Percentiles rank a stretch among this genome's conserved stretches.
Conservation (phyloP, 2,797 vertebrate species). For the Loriculus beryllinus region DNA sequence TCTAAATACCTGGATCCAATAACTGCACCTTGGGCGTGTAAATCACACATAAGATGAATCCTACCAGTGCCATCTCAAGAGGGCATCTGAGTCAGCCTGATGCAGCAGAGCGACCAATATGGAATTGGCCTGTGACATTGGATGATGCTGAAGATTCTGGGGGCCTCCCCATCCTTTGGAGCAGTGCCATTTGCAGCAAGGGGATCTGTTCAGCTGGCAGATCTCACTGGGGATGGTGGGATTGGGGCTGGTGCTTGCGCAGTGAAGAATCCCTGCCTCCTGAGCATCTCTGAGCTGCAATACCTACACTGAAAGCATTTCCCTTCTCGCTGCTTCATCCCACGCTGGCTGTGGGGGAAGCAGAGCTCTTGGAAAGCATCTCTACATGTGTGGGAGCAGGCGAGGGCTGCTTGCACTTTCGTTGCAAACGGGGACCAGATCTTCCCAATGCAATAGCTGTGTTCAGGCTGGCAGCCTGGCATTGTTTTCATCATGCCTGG, state of each 20-base stretch:
- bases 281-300: not conserved
- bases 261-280: not conserved
- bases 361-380: slow-evolving; percentile 20
- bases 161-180: not conserved
- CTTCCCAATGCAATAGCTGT: not conserved
- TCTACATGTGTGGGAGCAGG: not conserved
- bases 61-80: not conserved
- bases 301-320: not conserved
- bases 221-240: not conserved
- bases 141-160: not conserved
- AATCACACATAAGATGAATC: not conserved
- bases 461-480: not conserved
- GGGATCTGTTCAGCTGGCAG: not conserved
- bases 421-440: not conserved
- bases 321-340: not conserved
- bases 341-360: not conserved
- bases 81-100: not conserved
- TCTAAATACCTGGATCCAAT: not conserved
- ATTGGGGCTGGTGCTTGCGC: not conserved
- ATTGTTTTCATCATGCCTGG: not conserved
- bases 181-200: not conserved
- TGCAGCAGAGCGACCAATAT: not conserved
- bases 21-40: not conserved
- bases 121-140: not conserved
- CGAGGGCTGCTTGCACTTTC: not conserved